A percentile compares a stretch with the other conserved stretches of the same genome.
These are phyloP conservation scores for Drepanosiphum platanoidis DNA, from an alignment of 2,888 invertebrate species.

Conservation along the genomic window DNA sequence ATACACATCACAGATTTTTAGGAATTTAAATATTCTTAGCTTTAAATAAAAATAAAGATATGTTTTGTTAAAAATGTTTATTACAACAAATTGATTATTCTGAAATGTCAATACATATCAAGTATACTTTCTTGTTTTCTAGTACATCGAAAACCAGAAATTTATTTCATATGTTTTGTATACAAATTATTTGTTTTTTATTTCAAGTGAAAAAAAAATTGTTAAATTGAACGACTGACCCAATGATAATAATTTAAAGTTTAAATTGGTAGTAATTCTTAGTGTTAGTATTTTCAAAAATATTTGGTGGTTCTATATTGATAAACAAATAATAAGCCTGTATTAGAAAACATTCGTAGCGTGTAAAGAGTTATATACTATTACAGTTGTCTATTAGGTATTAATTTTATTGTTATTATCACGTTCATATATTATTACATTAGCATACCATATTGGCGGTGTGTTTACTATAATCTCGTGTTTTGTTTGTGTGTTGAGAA, in stretches of 20 bases:
- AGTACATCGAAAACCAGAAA: neutral
- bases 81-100: too few species aligned
- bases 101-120: too few species aligned
- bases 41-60: too few species aligned
- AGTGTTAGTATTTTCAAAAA: neutral
- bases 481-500: slow-evolving; percentile 16
- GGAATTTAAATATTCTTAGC: too few species aligned
- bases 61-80: too few species aligned
- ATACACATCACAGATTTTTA: too few species aligned
- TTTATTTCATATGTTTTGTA: neutral
- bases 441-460: slow-evolving; percentile 1
- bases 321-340: neutral
- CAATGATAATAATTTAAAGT: neutral
- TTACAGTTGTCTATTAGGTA: neutral
- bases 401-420: slow-evolving; percentile 19
- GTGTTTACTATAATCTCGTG: neutral
- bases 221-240: too few species aligned
- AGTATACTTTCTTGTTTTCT: too few species aligned
- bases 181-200: too few species aligned
- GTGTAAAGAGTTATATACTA: neutral
- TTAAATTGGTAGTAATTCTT: neutral
- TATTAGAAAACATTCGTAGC: neutral
- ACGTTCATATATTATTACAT: neutral
- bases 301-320: neutral
- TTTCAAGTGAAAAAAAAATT: too few species aligned